Evolutionary conservation across 2,888 invertebrate species (phyloP), one percentile per base, ranked within the genome.

Genomic region (Sisyra nigra): DNA sequence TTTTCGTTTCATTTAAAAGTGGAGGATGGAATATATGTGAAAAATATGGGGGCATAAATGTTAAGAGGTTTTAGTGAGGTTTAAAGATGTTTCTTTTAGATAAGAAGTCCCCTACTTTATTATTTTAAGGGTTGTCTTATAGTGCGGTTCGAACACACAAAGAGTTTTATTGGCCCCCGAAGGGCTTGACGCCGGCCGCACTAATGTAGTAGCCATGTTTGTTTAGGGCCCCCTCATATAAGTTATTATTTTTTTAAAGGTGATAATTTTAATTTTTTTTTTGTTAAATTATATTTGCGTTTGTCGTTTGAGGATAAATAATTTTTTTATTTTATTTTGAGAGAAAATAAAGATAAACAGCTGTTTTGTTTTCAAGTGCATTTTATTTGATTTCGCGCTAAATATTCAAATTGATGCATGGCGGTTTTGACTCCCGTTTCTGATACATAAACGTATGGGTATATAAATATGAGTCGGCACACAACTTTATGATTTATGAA

Each of bases 121-220:
- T 24, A 24, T 24, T 24, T 38, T 38, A 18, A 18, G 38, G 38
- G 38, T 19, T 38, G 38, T 38, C 38, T 38, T 19, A 38, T 18
- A 17, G 38, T 18, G 18, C 38, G 17, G 18, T 10, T 19, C 11
- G 18, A 11, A 18, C 17, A 18, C 19, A 24, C 24, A 24, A 24
- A 24, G 24, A 24, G 24, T 19, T 38, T 38, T 38, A 38, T 38
- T 38, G 38, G 38, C 19, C 38, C 38, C 19, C 19, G 34, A 34
- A 56, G 56, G 48, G 55, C 54, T 54, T 24, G 7, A 24, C 7
- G 24, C 24, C 24, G 24, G 5, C 7, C 24, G 24, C 7, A 24
- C 53, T 54, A 53, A 54, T 53, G 57, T 49, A 54, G 56, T 55
- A 56, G 57, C 57, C 57, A 57, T 57, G 55, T 57, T 57, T 55